phyloP scores from a whole-genome alignment of 2,888 invertebrate genomes.

The Amblyjoppa fuscipennis region DNA sequence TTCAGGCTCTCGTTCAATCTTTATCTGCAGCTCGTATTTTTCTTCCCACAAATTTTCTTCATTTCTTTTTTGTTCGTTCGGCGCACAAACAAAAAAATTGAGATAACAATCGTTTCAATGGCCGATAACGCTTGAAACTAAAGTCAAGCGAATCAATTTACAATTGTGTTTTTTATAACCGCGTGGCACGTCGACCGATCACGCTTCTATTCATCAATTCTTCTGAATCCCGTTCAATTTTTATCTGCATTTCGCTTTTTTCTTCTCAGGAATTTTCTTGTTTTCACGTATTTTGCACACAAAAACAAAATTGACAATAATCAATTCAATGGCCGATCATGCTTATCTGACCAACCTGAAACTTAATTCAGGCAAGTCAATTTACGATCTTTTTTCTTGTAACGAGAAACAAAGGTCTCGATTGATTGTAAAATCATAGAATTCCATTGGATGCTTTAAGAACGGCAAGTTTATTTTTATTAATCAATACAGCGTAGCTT shows the following conservation, averaged over 20 bases:
- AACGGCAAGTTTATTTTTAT: too few relatives aligned
- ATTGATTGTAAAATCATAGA: too few relatives aligned
- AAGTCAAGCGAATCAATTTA: neutral
- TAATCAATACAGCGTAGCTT: too few relatives aligned
- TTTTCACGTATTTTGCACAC: neutral
- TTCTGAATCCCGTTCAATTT: neutral
- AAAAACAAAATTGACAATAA: neutral
- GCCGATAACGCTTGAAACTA: neutral
- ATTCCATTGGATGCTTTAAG: too few relatives aligned
- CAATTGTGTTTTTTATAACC: neutral
- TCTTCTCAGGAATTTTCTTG: neutral
- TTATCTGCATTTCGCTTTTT: neutral
- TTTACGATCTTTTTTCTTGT: neutral
- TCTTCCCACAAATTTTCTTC: neutral
- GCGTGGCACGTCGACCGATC: slow-evolving; percentile 7
- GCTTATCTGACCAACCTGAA: neutral
- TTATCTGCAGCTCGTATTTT: neutral
- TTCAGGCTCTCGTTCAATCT: neutral
- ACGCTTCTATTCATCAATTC: slow-evolving; percentile 36
- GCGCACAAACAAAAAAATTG: neutral
- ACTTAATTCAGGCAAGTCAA: neutral
- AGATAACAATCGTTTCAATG: neutral
- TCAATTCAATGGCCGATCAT: neutral
- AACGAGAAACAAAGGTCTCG: too few relatives aligned
- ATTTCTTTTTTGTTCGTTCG: neutral